These are phyloP conservation scores for Serilophus lunatus DNA, from an alignment of 2,113 vertebrate genomes.

Conservation along the genomic window DNA sequence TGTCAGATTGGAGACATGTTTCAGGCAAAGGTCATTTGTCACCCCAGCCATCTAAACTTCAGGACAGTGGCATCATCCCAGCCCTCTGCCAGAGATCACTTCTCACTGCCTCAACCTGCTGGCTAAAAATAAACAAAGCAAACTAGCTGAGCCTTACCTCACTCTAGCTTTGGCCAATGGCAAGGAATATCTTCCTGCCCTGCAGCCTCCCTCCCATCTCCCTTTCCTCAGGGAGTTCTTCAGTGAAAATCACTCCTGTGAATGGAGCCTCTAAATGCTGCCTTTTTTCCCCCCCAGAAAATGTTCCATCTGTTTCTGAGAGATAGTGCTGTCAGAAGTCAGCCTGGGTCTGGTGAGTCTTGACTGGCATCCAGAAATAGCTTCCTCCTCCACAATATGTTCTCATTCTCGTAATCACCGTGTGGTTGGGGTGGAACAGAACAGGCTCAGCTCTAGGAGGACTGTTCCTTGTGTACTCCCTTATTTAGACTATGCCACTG, in stretches of 20 bases:
- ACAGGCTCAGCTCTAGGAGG: background rate
- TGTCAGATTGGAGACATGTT: no score
- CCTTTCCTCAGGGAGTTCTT: background rate
- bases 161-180: background rate
- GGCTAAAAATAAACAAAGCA: background rate
- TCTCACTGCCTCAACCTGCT: background rate
- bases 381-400: conserved; percentile 43
- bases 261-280: conserved; percentile 13
- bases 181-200: background rate
- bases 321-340: conserved; percentile 46
- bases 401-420: background rate
- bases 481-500: background rate
- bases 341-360: conserved; percentile 27
- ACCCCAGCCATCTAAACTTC: background rate
- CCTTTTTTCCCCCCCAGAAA: background rate
- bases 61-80: background rate
- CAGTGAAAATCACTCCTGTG: background rate
- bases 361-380: conserved; percentile 58
- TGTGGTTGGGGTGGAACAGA: background rate
- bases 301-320: conserved; percentile 44
- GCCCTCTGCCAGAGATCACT: background rate
- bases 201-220: background rate
- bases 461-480: background rate
- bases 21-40: background rate
- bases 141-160: background rate